Base-by-base conservation (phyloP, 2,888 invertebrate species). In the Clusia tigrina region DNA sequence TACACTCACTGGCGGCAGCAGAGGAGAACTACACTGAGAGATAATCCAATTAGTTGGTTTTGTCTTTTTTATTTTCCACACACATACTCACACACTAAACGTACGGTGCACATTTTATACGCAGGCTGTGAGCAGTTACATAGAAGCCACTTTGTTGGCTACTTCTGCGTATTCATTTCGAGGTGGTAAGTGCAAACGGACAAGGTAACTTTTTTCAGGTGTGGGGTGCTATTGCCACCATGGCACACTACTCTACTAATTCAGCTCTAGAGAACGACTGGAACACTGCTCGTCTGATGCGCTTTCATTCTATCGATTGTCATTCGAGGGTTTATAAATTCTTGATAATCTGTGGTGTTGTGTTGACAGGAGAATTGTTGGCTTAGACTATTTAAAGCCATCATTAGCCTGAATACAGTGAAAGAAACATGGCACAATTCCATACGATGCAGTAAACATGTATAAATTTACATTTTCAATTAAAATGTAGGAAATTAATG, bases 41-140 rank as follows among this genome's bases (percentile, higher is more conserved):
- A 58, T 74, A 76, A 76, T 70, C 75, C 75, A 77, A 76, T 76
- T 76, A 76, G 77, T 46, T 32, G 32, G 6, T 32, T 32, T 32
- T 32, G 6, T 32, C 32, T 9, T 32, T 32, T 32, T 9, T 12
- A 9, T 32, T 32, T 32, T 32, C 32, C 12, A 32, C n/a, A n/a
- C n/a, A n/a, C n/a, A n/a, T n/a, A n/a, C n/a, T n/a, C n/a, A n/a
- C n/a, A n/a, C n/a, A n/a, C n/a, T n/a, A n/a, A n/a, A n/a, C n/a
- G n/a, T n/a, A n/a, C n/a, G n/a, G n/a, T n/a, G n/a, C n/a, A n/a
- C n/a, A n/a, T n/a, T n/a, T n/a, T n/a, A n/a, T n/a, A n/a, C n/a
- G n/a, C n/a, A n/a, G n/a, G n/a, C n/a, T n/a, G n/a, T n/a, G n/a
- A n/a, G n/a, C n/a, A n/a, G n/a, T n/a, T n/a, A n/a, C n/a, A n/a